These are phyloP conservation scores for Megaleporinus macrocephalus DNA, from an alignment of 2,113 vertebrate genomes.

Conservation along the genomic window DNA sequence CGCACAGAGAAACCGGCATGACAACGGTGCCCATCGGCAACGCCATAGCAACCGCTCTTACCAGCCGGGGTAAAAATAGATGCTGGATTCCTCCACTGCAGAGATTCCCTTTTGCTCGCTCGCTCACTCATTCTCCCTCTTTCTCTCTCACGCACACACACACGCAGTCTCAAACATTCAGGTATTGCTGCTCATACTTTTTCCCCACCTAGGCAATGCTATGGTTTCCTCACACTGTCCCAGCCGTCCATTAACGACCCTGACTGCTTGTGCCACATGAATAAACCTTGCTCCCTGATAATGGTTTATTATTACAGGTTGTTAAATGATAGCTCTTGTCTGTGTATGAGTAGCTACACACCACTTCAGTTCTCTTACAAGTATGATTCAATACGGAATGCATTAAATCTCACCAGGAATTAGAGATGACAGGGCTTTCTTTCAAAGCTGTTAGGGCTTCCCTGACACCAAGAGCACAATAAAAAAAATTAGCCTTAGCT, in stretches of 20 bases:
- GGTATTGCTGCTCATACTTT: not conserved
- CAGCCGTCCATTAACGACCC: not conserved
- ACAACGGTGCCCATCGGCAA: slow-evolving; percentile 68
- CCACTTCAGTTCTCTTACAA: not conserved
- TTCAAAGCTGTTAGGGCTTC: not conserved
- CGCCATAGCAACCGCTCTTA: slow-evolving; percentile 73
- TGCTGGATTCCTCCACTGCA: slow-evolving; percentile 65
- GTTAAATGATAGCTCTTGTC: not conserved
- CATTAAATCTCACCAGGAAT: not conserved
- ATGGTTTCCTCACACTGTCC: not conserved
- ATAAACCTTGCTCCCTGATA: not conserved
- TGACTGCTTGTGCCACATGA: not conserved
- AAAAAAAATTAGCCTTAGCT: not conserved
- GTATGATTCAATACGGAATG: no score
- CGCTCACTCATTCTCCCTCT: slow-evolving; percentile 8
- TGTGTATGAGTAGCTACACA: no score
- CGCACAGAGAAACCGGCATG: slow-evolving; percentile 60
- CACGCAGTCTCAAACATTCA: not conserved
- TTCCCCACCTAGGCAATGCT: not conserved
- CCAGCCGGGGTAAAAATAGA: slow-evolving; percentile 68
- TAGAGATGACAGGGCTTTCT: not conserved
- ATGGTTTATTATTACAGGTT: not conserved
- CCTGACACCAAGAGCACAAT: not conserved
- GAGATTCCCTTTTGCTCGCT: slow-evolving; percentile 52
- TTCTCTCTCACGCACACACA: slow-evolving; percentile 18